Evolutionary conservation across 2,888 invertebrate species (phyloP).

Genomic region (Hecatera dysodea): DNA sequence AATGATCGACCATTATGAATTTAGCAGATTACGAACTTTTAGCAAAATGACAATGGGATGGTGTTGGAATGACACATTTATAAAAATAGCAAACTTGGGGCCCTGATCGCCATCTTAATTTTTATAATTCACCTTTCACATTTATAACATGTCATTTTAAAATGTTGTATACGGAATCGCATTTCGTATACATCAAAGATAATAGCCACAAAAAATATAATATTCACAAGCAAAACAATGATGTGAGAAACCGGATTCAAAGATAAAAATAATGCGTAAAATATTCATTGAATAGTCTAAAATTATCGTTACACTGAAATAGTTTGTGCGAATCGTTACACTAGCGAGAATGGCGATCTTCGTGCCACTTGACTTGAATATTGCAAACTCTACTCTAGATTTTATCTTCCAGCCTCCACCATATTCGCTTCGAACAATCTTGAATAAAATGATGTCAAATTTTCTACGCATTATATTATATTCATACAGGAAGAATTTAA

Average conservation of each 20-base stretch:
- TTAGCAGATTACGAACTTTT: too few species aligned
- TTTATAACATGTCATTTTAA: not conserved
- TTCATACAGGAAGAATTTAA: conserved; percentile 33
- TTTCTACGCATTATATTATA: conserved; percentile 48
- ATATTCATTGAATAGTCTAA: conserved; percentile 61
- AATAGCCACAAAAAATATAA: conserved; percentile 1
- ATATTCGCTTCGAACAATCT: conserved; percentile 63
- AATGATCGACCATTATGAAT: too few species aligned
- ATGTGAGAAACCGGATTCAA: conserved; percentile 25
- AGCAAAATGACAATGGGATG: too few species aligned
- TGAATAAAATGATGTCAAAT: conserved; percentile 61
- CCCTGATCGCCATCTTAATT: too few species aligned
- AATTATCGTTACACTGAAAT: conserved; percentile 50
- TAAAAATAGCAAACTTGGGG: too few species aligned
- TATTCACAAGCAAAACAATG: conserved; percentile 36
- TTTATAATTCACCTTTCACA: not conserved
- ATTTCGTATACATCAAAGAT: not conserved
- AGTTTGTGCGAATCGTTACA: conserved; percentile 56
- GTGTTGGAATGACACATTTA: too few species aligned
- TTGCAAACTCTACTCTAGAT: conserved; percentile 76
- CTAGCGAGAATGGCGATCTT: conserved; percentile 62
- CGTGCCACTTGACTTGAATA: conserved; percentile 68
- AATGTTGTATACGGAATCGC: not conserved
- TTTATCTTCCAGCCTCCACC: conserved; percentile 71
- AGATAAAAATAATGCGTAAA: conserved; percentile 50